Evolutionary conservation across 2,888 invertebrate genomes (phyloP).

Genomic region (Rhaphigaster nebulosa): DNA sequence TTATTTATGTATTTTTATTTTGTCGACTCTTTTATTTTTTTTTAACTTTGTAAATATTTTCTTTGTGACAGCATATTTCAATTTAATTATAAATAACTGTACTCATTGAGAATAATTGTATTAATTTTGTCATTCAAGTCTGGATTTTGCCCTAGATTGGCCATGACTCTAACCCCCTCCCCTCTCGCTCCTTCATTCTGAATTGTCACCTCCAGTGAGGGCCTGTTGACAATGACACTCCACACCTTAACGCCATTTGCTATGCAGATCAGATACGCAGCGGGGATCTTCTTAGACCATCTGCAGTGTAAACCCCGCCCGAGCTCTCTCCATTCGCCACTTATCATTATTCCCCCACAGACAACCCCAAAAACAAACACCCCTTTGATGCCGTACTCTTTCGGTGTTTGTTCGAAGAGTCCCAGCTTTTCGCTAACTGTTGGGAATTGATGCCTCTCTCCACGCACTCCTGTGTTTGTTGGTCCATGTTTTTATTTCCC

Average conservation of each 20-base stretch:
- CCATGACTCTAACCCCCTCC: background rate
- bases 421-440: slow-evolving; percentile 14
- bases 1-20: no score
- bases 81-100: no score
- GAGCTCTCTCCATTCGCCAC: background rate
- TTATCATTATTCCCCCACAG: background rate
- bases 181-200: background rate
- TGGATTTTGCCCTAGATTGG: background rate
- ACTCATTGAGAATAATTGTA: no score
- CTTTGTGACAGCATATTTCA: no score
- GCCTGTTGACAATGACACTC: slow-evolving; percentile 9
- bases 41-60: no score
- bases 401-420: background rate
- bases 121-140: background rate
- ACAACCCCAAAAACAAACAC: background rate
- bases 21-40: no score
- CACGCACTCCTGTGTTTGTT: background rate
- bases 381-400: background rate
- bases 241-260: slow-evolving; percentile 4
- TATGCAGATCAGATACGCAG: slow-evolving; percentile 32
- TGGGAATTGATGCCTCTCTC: background rate
- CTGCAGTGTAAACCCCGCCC: background rate
- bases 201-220: background rate
- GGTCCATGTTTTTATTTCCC: background rate
- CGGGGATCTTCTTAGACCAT: background rate